These are phyloP conservation scores for Orthonyx spaldingii DNA, from an alignment of 2,113 vertebrate genomes.

Conservation along the genomic window DNA sequence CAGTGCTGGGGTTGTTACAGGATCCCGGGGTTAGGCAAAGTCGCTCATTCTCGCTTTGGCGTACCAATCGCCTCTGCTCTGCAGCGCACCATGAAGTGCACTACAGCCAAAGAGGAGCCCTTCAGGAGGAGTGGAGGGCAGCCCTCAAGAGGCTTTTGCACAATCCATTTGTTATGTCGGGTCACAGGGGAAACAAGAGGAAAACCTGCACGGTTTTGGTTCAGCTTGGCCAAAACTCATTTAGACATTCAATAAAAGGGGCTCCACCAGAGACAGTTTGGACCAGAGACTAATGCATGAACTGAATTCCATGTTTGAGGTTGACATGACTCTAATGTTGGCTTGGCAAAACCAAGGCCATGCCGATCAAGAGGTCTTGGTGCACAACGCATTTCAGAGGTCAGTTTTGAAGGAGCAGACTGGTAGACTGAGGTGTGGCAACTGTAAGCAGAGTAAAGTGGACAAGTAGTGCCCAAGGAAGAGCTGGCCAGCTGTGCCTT, in stretches of 20 bases:
- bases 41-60: neutral
- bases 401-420: neutral
- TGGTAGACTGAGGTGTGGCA: neutral
- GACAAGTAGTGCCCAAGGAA: neutral
- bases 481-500: neutral
- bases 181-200: neutral
- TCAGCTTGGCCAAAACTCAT: neutral
- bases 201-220: neutral
- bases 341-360: neutral
- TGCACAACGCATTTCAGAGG: neutral
- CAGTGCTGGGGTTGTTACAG: neutral
- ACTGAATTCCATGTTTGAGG: neutral
- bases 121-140: neutral
- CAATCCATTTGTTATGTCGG: neutral
- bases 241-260: neutral
- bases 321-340: neutral
- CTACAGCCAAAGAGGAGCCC: neutral
- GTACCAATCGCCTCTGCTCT: neutral
- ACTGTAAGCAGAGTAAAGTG: neutral
- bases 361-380: neutral
- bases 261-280: neutral
- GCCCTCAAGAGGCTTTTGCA: neutral
- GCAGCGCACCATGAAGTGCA: fast-evolving
- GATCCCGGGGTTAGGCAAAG: neutral
- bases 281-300: neutral